phyloP scores from a whole-genome alignment of 2,888 invertebrate species.

The Agonopterix alstromeriana region DNA sequence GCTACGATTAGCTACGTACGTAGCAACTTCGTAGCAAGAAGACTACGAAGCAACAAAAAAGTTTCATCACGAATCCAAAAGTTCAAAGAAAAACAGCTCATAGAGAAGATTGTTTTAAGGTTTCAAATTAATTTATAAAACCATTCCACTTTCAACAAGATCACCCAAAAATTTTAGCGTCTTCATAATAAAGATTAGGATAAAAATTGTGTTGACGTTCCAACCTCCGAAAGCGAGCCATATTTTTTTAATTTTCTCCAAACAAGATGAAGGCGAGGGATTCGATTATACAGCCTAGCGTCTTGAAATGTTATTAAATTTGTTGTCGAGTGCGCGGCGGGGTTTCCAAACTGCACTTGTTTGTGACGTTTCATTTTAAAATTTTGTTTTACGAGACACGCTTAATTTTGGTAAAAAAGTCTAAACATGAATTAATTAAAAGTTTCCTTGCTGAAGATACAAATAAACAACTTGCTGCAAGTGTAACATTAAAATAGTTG shows the following conservation, averaged over 20 bases:
- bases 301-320: conserved; percentile 55
- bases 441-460: no score
- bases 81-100: no score
- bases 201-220: conserved; percentile 69
- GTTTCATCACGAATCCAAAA: no score
- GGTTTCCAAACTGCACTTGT: conserved; percentile 27
- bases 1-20: no score
- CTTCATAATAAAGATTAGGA: conserved; percentile 68
- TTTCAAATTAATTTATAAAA: conserved; percentile 4
- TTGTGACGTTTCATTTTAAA: conserved; percentile 15
- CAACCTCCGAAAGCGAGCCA: conserved; percentile 32
- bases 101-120: not conserved
- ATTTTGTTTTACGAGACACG: not conserved
- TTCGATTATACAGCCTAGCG: conserved; percentile 59
- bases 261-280: conserved; percentile 50
- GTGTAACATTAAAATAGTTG: no score
- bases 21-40: no score
- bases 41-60: no score
- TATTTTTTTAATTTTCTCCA: conserved; percentile 72
- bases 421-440: conserved; percentile 1
- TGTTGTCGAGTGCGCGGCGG: conserved; percentile 38
- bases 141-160: not conserved
- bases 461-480: no score
- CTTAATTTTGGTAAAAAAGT: no score
- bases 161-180: conserved; percentile 37